Percentiles rank a stretch among this genome's conserved stretches.
These are phyloP conservation scores for Choloepus hoffmanni DNA, from an alignment of 2,113 vertebrate genomes.

Conservation along the genomic window DNA sequence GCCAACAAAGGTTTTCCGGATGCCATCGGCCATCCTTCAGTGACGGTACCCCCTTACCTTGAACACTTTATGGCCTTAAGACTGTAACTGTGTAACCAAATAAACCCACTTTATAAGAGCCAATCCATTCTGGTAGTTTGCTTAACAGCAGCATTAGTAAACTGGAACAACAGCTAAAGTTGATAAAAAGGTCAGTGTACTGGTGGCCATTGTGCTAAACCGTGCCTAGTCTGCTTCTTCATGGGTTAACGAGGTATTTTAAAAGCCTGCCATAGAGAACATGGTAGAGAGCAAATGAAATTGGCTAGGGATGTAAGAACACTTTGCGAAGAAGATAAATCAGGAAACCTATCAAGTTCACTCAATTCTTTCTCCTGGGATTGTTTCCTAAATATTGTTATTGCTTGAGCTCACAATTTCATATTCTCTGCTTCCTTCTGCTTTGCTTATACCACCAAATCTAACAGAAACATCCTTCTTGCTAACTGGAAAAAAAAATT, in stretches of 20 bases:
- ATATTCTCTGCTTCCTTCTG: constrained; percentile 20
- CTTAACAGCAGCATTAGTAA: too few relatives aligned
- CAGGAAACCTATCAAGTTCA: constrained; percentile 13
- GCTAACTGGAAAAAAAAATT: constrained; percentile 22
- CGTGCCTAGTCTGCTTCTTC: neutral
- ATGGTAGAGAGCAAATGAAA: neutral
- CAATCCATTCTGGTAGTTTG: too few relatives aligned
- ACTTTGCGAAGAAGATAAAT: constrained; percentile 12
- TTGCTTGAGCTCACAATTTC: constrained; percentile 33
- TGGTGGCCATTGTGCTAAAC: neutral
- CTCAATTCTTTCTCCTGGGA: constrained; percentile 18
- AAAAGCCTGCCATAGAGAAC: neutral
- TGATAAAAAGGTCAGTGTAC: neutral
- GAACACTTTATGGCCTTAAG: too few relatives aligned
- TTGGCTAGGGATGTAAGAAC: neutral
- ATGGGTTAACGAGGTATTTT: constrained; percentile 11
- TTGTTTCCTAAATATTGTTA: neutral
- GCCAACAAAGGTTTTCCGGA: too few relatives aligned
- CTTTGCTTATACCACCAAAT: constrained; percentile 31
- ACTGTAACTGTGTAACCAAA: too few relatives aligned
- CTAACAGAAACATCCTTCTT: constrained; percentile 58
- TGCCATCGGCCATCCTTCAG: too few relatives aligned
- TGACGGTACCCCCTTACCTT: too few relatives aligned
- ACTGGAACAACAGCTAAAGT: neutral
- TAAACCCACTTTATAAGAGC: too few relatives aligned